Percentiles rank a stretch among this genome's conserved stretches.
These are phyloP conservation scores for Leptopilina boulardi DNA, from an alignment of 1,140 invertebrate genomes.

Conservation along the genomic window DNA sequence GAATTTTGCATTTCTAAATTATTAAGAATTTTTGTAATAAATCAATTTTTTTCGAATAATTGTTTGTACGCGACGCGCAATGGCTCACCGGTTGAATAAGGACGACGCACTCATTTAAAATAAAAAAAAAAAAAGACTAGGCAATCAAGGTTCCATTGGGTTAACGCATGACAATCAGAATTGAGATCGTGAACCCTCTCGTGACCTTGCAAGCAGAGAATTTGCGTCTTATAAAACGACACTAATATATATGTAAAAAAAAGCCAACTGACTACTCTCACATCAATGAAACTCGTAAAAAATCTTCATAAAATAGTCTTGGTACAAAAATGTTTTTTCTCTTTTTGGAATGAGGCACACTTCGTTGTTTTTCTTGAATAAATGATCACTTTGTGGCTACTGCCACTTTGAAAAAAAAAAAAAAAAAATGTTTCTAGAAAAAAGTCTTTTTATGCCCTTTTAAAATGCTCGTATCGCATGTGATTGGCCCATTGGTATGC, in stretches of 20 bases:
- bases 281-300: slow-evolving; percentile 20
- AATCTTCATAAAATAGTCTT: slow-evolving; percentile 28
- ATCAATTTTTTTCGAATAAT: slow-evolving; percentile 11
- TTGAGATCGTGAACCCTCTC: slow-evolving; percentile 29
- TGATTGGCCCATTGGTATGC: slow-evolving; percentile 40
- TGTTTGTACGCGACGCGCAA: neutral
- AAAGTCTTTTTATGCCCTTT: slow-evolving; percentile 36
- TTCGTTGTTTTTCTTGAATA: slow-evolving; percentile 19
- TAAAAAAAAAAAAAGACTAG: slow-evolving; percentile 63
- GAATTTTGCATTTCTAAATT: too few species aligned
- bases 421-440: slow-evolving; percentile 15
- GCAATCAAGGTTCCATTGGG: slow-evolving; percentile 59
- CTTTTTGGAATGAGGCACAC: neutral
- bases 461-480: neutral
- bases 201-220: slow-evolving; percentile 45
- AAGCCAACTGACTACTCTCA: neutral
- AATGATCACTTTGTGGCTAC: slow-evolving; percentile 32
- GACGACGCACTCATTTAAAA: slow-evolving; percentile 48
- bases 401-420: neutral
- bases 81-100: slow-evolving; percentile 26
- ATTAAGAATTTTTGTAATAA: too few species aligned
- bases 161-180: slow-evolving; percentile 5
- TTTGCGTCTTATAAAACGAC: slow-evolving; percentile 18
- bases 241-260: slow-evolving; percentile 17
- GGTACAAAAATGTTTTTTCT: neutral